Evolutionary conservation across 2,888 invertebrate genomes (phyloP).

Genomic region (Lithophane socia): DNA sequence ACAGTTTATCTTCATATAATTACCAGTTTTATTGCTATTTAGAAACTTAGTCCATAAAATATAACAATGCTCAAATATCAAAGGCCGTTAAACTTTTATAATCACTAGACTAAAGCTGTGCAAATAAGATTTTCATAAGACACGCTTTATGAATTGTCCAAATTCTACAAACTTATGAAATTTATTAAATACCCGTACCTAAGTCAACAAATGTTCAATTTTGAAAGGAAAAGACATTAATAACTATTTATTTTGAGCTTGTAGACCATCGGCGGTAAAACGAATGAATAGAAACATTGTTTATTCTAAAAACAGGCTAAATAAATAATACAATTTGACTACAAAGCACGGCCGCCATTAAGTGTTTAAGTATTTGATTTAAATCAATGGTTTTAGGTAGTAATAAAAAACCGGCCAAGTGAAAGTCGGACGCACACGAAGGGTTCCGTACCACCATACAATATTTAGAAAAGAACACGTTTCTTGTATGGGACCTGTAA

Average conservation of each 20-base stretch:
- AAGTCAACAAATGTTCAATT: slow-evolving; percentile 45
- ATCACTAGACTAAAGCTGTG: slow-evolving; percentile 51
- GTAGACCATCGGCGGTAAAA: slow-evolving; percentile 7
- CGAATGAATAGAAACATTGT: slow-evolving; percentile 34
- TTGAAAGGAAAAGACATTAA: slow-evolving; percentile 41
- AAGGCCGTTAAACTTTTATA: slow-evolving; percentile 54
- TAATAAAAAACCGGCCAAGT: not conserved
- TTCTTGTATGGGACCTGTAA: no score
- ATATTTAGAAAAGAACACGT: no score
- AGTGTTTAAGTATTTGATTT: slow-evolving; percentile 18
- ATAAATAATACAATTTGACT: slow-evolving; percentile 34
- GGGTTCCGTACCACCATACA: no score
- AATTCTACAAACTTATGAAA: slow-evolving; percentile 52
- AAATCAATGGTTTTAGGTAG: slow-evolving; percentile 4
- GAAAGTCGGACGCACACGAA: no score
- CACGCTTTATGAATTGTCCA: slow-evolving; percentile 41
- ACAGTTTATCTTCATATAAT: slow-evolving; percentile 41
- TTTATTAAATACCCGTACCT: slow-evolving; percentile 50
- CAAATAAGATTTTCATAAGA: slow-evolving; percentile 56
- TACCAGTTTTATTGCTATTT: slow-evolving; percentile 33
- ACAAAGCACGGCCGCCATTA: slow-evolving; percentile 18
- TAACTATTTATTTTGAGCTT: slow-evolving; percentile 44
- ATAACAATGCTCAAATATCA: slow-evolving; percentile 50
- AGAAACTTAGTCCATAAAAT: slow-evolving; percentile 51
- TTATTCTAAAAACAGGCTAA: slow-evolving; percentile 30